phyloP scores from a whole-genome alignment of 2,113 vertebrate species.

The Malurus melanocephalus region DNA sequence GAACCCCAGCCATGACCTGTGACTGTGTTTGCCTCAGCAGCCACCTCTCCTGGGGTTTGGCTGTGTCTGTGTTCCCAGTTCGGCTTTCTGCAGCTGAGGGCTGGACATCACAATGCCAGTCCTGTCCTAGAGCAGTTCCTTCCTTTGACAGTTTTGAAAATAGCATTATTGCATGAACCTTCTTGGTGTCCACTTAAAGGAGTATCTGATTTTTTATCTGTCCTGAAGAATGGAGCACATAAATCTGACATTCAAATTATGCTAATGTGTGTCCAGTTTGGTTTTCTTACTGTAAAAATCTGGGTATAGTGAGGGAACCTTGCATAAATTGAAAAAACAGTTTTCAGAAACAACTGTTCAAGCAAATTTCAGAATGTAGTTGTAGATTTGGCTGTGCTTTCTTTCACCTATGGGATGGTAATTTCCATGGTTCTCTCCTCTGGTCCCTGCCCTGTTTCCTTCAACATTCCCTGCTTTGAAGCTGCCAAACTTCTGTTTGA shows the following conservation, averaged over 20 bases:
- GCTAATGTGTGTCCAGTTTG: background rate
- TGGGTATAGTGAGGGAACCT: background rate
- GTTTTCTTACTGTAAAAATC: background rate
- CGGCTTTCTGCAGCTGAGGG: background rate
- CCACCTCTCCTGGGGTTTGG: background rate
- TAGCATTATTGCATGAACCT: background rate
- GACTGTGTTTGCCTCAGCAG: background rate
- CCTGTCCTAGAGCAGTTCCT: background rate
- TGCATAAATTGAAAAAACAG: background rate
- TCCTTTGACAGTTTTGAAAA: background rate
- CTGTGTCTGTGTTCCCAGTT: accelerated
- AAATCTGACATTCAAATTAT: background rate
- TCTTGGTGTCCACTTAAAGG: background rate
- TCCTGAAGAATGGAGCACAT: background rate
- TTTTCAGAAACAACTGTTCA: background rate
- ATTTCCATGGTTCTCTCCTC: background rate
- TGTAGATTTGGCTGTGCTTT: background rate
- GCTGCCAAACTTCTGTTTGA: background rate
- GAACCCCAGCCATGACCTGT: background rate
- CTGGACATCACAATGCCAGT: accelerated
- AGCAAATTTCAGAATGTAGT: background rate
- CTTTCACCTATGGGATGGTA: background rate
- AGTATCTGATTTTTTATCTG: background rate
- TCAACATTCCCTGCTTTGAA: background rate
- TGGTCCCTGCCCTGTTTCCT: background rate